Evolutionary conservation across 30 jellyfish, hydroid and myxozoan genomes (phyloP).

Genomic region (Turritopsis dohrnii): DNA sequence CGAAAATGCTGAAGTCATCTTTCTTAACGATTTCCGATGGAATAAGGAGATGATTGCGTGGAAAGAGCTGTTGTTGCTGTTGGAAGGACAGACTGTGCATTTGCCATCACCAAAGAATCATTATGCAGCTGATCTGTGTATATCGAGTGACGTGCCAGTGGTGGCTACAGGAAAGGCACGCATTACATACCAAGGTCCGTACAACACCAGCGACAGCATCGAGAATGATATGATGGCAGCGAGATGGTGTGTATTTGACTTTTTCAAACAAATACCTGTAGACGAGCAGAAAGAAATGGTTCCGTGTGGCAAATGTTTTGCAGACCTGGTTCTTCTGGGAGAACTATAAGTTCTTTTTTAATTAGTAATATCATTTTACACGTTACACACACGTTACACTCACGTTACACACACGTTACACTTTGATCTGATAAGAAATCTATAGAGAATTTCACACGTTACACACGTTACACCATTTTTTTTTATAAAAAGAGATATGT

Average conservation of each 20-base stretch:
- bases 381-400: background rate
- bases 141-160: conserved; percentile 24
- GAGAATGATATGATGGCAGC: background rate
- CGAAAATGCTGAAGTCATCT: conserved; percentile 32
- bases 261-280: background rate
- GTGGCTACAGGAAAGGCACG: conserved; percentile 23
- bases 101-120: conserved; percentile 44
- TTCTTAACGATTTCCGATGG: conserved; percentile 45
- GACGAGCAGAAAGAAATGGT: background rate
- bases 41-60: conserved; percentile 26
- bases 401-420: background rate
- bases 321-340: background rate
- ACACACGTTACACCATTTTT: background rate
- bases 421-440: background rate
- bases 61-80: conserved; percentile 27
- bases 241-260: background rate
- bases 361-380: background rate
- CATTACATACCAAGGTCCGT: background rate
- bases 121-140: conserved; percentile 25
- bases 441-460: background rate
- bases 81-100: conserved; percentile 48
- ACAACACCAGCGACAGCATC: background rate
- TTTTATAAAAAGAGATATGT: background rate
- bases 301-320: background rate
- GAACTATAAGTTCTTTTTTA: background rate